Evolutionary conservation across 2,113 vertebrate genomes (phyloP).

Genomic region (Dasypus novemcinctus): DNA sequence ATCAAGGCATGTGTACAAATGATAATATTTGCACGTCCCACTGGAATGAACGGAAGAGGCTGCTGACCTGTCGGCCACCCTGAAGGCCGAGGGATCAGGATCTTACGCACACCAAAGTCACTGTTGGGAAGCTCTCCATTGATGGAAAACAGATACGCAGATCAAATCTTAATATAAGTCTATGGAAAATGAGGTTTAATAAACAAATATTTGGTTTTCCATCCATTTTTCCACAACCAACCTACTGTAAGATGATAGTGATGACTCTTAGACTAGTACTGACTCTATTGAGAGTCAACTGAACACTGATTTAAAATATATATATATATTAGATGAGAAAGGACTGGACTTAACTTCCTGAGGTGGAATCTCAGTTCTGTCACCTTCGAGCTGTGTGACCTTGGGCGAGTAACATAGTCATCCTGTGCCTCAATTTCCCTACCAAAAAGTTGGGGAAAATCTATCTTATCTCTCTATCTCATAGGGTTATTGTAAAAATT

Average conservation of each 20-base stretch:
- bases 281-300: neutral
- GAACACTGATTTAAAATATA: neutral
- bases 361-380: neutral
- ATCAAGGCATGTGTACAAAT: neutral
- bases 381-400: neutral
- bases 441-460: neutral
- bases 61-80: neutral
- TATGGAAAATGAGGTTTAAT: neutral
- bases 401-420: neutral
- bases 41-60: neutral
- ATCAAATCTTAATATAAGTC: neutral
- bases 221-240: neutral
- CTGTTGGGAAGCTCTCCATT: neutral
- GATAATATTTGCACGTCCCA: neutral
- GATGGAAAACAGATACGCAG: neutral
- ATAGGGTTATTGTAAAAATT: slow-evolving; percentile 8
- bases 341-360: neutral
- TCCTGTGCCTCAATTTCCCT: slow-evolving; percentile 1
- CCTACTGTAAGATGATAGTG: neutral
- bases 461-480: too few relatives aligned
- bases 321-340: neutral
- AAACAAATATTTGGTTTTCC: neutral
- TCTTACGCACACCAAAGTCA: neutral
- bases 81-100: neutral
- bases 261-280: neutral